Conservation (phyloP, 2,113 vertebrate genomes). For the Peromyscus maniculatus region DNA sequence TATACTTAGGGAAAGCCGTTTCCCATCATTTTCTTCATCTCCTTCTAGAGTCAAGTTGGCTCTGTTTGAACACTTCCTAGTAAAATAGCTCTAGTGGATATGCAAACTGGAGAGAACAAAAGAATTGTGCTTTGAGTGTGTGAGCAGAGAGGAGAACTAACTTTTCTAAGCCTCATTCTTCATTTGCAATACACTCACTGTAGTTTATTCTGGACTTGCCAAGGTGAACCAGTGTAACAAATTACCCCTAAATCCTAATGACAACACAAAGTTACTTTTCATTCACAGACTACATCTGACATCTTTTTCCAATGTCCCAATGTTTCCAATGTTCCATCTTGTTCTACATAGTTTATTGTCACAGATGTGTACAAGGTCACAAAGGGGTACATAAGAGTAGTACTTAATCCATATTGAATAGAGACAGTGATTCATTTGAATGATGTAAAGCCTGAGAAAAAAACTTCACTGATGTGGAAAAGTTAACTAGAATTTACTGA, state of each 20-base stretch:
- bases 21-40: conserved; percentile 76
- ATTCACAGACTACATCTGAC: neutral
- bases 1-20: conserved; percentile 68
- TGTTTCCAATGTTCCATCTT: neutral
- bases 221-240: neutral
- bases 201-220: neutral
- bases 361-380: neutral
- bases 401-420: neutral
- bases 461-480: neutral
- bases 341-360: neutral
- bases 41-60: conserved; percentile 61
- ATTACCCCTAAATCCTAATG: neutral
- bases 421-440: neutral
- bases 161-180: neutral
- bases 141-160: neutral
- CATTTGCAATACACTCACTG: neutral
- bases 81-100: conserved; percentile 50
- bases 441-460: neutral
- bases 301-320: neutral
- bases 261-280: neutral
- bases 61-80: conserved; percentile 53
- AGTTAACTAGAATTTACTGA: neutral
- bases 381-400: neutral
- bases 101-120: neutral
- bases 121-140: neutral